These are phyloP conservation scores for Stenodera caucasica DNA, from an alignment of 2,888 invertebrate genomes.

Conservation along the genomic window DNA sequence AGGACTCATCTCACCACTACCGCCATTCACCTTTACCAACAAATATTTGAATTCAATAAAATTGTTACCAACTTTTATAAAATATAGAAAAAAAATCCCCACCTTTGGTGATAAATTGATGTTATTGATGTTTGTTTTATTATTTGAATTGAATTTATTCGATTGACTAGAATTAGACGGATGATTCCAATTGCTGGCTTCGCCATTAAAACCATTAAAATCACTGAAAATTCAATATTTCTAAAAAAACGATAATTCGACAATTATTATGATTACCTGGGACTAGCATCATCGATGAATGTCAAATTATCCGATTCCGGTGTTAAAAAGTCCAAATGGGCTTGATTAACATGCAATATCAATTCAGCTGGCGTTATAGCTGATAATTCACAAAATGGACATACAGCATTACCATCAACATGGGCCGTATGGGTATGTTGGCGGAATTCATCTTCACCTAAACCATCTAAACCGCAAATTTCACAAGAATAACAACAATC, in stretches of 20 bases:
- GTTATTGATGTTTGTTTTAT: constrained; percentile 51
- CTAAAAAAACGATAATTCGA: constrained; percentile 34
- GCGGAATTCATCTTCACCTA: constrained; percentile 77
- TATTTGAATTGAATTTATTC: constrained; percentile 28
- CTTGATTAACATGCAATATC: constrained; percentile 77
- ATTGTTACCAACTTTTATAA: not conserved
- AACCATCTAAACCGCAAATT: constrained; percentile 81
- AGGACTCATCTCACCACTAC: constrained; percentile 50
- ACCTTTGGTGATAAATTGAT: constrained; percentile 54
- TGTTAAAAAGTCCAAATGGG: constrained; percentile 81
- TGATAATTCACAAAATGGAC: constrained; percentile 80
- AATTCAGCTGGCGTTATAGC: constrained; percentile 74
- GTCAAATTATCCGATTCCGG: constrained; percentile 77
- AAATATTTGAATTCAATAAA: not conserved
- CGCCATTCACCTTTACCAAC: constrained; percentile 49
- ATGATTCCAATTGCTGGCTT: constrained; percentile 40
- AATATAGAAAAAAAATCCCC: constrained; percentile 2
- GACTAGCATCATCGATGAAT: constrained; percentile 72
- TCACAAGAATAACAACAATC: constrained; percentile 72
- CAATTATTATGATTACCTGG: constrained; percentile 39
- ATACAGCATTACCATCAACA: constrained; percentile 75
- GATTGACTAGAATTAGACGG: constrained; percentile 41
- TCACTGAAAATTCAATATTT: constrained; percentile 41
- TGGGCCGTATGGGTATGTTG: constrained; percentile 78
- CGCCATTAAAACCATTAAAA: constrained; percentile 45